Evolutionary conservation across 2,113 vertebrate genomes (phyloP).

Genomic region (Archocentrus centrarchus): DNA sequence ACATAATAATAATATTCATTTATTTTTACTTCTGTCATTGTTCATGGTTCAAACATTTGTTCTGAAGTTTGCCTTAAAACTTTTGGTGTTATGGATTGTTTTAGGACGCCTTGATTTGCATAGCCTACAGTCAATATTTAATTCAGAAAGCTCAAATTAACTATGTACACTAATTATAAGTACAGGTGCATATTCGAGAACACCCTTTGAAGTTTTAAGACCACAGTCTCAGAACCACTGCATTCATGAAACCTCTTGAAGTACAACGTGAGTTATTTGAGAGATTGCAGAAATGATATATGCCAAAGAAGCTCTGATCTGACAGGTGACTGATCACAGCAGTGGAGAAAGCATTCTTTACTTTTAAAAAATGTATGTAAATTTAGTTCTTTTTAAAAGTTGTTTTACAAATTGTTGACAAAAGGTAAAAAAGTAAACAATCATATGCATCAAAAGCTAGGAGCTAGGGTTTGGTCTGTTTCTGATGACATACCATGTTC

Average conservation of each 20-base stretch:
- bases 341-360: background rate
- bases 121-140: slow-evolving; percentile 9
- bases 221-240: background rate
- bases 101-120: slow-evolving; percentile 27
- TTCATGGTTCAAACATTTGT: background rate
- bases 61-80: background rate
- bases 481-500: too few species aligned
- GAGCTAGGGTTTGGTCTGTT: too few species aligned
- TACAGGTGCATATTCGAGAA: slow-evolving; percentile 10
- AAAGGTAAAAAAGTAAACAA: too few species aligned
- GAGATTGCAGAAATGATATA: background rate
- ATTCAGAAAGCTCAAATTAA: slow-evolving; percentile 17
- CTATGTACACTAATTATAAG: slow-evolving; percentile 26
- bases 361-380: too few species aligned
- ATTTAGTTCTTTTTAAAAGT: too few species aligned
- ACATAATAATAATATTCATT: background rate
- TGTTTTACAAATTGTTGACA: too few species aligned
- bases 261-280: background rate
- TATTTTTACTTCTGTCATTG: background rate
- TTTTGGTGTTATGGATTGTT: slow-evolving; percentile 27
- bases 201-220: slow-evolving; percentile 41
- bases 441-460: too few species aligned
- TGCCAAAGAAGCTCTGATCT: background rate
- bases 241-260: background rate
- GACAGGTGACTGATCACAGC: background rate